Evolutionary conservation across 2,113 vertebrate genomes (phyloP), one percentile per base, ranked within the genome.

Genomic region (Dascyllus trimaculatus): DNA sequence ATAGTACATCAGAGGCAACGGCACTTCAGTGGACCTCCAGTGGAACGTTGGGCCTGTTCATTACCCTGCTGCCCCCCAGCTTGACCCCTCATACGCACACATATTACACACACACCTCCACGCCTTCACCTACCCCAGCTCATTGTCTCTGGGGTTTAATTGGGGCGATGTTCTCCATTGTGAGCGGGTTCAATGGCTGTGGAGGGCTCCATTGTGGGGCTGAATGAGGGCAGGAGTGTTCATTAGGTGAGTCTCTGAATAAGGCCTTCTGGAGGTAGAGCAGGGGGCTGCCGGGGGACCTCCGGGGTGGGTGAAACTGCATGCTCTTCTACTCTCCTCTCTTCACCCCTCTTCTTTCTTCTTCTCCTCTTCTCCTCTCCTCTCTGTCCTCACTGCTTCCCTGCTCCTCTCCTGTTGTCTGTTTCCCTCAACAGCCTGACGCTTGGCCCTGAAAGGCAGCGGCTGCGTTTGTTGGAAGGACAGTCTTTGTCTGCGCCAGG

Each of bases 201-300:
- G 91, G 92, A 95, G 94, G 92, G 87, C 91, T 90, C 91, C 88
- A 94, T 95, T 95, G 94, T 95, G 77, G 80, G 75, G 73, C 75
- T 95, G 94, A 95, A 94, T 93, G 93, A 93, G 94, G 94, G 92
- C 94, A 94, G 93, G 94, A 95, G 95, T 95, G 95, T 95, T 95
- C 95, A 95, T 95, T 95, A 95, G 95, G 95, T 95, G 91, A 92
- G 91, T 82, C 81, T 89, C 93, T 94, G 94, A 95, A 95, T 94
- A 88, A 88, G 89, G 87, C 90, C 90, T 91, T 91, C 90, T 92
- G 89, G 88, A 91, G 93, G 87, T 87, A 88, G 89, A 85, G 84
- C 86, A 32, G 61, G 85, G 78, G 89, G 66, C 85, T 80, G 71
- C 82, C 57, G 3, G 45, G 76, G 93, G 93, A 35, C 92, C 91